Conservation (phyloP, 2,797 vertebrate species). For the Fundulus diaphanus region DNA sequence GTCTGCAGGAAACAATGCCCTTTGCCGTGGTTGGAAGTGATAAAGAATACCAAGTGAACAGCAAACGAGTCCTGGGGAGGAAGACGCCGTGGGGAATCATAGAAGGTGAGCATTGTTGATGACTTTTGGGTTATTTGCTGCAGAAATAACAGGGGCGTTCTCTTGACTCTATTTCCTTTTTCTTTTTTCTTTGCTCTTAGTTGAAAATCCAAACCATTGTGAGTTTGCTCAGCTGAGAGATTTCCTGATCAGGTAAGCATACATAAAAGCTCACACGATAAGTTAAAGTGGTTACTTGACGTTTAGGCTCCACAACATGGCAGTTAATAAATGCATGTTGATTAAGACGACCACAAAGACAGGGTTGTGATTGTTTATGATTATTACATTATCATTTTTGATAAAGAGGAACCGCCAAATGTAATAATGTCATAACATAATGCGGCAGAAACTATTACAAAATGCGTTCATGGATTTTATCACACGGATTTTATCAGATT, state of each 20-base stretch:
- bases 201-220: slow-evolving; percentile 97
- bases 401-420: no score
- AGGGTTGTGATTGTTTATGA: no score
- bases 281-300: not conserved
- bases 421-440: no score
- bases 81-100: slow-evolving; percentile 98
- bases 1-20: slow-evolving; percentile 92
- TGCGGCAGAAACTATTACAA: no score
- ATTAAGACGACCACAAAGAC: no score
- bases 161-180: not conserved
- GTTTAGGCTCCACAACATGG: no score
- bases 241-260: slow-evolving; percentile 93
- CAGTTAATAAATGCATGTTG: no score
- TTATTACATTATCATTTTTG: no score
- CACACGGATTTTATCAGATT: no score
- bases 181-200: slow-evolving; percentile 72
- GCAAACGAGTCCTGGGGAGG: slow-evolving; percentile 93
- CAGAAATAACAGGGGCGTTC: not conserved
- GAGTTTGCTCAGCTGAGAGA: slow-evolving; percentile 97
- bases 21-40: slow-evolving; percentile 98
- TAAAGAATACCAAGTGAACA: slow-evolving; percentile 97
- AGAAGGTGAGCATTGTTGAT: slow-evolving; percentile 84
- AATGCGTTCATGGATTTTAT: no score
- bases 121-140: not conserved
- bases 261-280: not conserved